These are phyloP conservation scores for Oenanthe oenanthe DNA, from an alignment of 2,113 vertebrate species.

Conservation along the genomic window DNA sequence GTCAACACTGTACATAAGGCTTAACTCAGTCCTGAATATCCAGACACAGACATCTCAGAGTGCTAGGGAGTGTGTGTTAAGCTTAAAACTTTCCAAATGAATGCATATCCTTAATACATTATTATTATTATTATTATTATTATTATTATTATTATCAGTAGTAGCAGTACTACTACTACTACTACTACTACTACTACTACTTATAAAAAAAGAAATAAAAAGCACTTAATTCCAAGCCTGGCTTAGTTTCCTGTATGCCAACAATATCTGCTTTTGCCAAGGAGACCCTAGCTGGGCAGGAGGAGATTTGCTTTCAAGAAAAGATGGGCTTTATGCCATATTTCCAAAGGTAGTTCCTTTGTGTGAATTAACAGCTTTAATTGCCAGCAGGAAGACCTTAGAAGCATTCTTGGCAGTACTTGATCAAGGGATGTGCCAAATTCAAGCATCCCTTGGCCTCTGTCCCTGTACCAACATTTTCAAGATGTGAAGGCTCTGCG, in stretches of 20 bases:
- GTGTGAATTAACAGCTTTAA: neutral
- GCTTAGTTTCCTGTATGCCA: neutral
- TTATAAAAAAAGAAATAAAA: neutral
- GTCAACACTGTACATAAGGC: neutral
- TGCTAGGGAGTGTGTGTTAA: neutral
- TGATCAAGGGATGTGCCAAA: neutral
- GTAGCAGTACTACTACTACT: no score
- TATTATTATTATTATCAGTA: neutral
- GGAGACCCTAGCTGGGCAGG: neutral
- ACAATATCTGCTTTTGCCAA: neutral
- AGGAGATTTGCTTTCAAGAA: neutral
- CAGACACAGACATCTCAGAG: neutral
- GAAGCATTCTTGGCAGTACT: neutral
- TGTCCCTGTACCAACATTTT: neutral
- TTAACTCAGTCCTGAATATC: neutral
- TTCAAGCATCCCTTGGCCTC: neutral
- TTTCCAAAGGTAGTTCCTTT: neutral
- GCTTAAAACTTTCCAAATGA: neutral
- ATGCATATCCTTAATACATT: neutral
- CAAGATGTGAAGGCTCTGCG: neutral
- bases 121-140: neutral
- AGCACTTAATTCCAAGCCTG: neutral
- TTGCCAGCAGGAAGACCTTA: neutral
- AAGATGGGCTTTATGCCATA: neutral
- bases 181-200: no score